These are phyloP conservation scores for Leptosomus discolor DNA, from an alignment of 2,113 vertebrate species.

Conservation along the genomic window DNA sequence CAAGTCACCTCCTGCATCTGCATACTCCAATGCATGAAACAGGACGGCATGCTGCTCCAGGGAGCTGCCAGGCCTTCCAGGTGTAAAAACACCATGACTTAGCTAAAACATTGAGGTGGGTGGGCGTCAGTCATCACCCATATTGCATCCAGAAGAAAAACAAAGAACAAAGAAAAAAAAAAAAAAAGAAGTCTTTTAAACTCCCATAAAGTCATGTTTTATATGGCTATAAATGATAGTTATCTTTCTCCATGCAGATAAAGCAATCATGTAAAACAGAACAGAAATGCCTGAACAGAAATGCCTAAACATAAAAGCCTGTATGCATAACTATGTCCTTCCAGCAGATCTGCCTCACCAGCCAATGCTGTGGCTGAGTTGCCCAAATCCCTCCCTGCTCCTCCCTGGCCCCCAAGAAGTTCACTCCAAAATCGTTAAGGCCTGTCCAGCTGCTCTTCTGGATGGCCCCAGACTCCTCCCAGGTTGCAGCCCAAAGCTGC, in stretches of 20 bases:
- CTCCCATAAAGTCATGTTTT: not conserved
- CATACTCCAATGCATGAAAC: not conserved
- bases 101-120: not conserved
- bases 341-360: not conserved
- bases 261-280: not conserved
- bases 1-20: not conserved
- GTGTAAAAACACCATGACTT: not conserved
- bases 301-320: not conserved
- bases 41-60: accelerated
- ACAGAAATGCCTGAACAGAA: not conserved
- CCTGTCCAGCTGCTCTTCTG: not conserved
- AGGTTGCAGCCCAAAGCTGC: not conserved
- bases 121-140: not conserved
- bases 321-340: not conserved
- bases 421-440: not conserved
- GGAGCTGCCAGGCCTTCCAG: not conserved
- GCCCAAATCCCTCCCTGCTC: not conserved
- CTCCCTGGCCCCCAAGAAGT: not conserved
- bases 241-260: not conserved
- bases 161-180: too few species aligned
- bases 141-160: not conserved
- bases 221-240: not conserved
- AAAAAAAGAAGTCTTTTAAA: not conserved
- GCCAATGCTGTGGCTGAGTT: not conserved
- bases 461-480: too few species aligned